Evolutionary conservation across 2,888 invertebrate species (phyloP).

Genomic region (Drosophila rubida): DNA sequence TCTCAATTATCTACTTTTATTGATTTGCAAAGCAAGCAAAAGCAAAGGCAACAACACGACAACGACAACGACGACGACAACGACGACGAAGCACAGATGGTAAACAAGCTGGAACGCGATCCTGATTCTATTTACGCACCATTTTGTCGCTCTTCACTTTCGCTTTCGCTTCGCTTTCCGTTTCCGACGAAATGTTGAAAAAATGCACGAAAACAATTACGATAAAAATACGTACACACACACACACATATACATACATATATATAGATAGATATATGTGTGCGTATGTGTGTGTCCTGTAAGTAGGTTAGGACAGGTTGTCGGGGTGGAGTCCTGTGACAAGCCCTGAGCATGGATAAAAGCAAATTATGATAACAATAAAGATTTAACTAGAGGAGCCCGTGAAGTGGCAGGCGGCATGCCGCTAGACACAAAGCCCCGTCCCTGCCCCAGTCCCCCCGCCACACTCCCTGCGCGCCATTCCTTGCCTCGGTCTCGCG

Average conservation of each 20-base stretch:
- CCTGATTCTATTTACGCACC: slow-evolving; percentile 73
- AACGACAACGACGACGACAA: background rate
- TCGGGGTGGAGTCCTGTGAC: slow-evolving; percentile 51
- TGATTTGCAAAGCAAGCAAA: slow-evolving; percentile 67
- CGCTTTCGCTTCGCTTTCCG: slow-evolving; percentile 32
- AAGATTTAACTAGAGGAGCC: slow-evolving; percentile 76
- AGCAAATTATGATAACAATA: slow-evolving; percentile 82
- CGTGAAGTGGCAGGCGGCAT: slow-evolving; percentile 75
- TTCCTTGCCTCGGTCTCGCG: background rate
- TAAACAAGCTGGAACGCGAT: slow-evolving; percentile 56
- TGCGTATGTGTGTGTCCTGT: slow-evolving; percentile 19
- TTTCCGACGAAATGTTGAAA: slow-evolving; percentile 46
- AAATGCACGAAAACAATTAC: slow-evolving; percentile 79
- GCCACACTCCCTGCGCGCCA: background rate
- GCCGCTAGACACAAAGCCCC: slow-evolving; percentile 64
- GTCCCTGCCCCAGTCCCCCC: background rate
- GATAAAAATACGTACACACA: slow-evolving; percentile 63
- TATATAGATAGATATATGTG: background rate
- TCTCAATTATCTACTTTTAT: slow-evolving; percentile 81
- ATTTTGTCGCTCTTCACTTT: slow-evolving; percentile 69
- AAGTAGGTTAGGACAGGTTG: slow-evolving; percentile 56
- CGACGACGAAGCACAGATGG: slow-evolving; percentile 40
- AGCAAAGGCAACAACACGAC: slow-evolving; percentile 18
- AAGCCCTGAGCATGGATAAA: slow-evolving; percentile 76
- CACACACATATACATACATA: slow-evolving; percentile 8